Evolutionary conservation across 2,797 vertebrate species (phyloP).

Genomic region (Phrynocephalus guinanensis): DNA sequence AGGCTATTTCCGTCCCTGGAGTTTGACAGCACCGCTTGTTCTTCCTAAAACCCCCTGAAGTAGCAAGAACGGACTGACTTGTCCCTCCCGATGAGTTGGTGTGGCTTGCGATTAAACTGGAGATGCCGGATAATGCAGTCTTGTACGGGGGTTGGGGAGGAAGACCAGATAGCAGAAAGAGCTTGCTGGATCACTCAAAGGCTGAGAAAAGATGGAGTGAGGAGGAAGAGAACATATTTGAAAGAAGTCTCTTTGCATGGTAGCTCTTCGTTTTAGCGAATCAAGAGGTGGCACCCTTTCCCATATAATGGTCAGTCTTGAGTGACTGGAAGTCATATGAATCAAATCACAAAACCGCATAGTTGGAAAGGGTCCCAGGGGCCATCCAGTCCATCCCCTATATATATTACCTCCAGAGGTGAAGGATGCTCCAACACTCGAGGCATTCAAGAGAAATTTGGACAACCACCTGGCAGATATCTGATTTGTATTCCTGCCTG

Average conservation of each 20-base stretch:
- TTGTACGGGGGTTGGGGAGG: not conserved
- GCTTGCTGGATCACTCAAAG: not conserved
- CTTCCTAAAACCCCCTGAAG: slow-evolving; percentile 53
- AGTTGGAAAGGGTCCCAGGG: no score
- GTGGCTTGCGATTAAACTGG: slow-evolving; percentile 39
- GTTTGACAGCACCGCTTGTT: slow-evolving; percentile 50
- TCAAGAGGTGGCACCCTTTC: slow-evolving; percentile 71
- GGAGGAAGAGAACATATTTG: slow-evolving; percentile 33
- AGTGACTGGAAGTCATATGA: not conserved
- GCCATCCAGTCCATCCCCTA: no score
- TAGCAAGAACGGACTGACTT: slow-evolving; percentile 21
- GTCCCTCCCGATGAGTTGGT: slow-evolving; percentile 41
- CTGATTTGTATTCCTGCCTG: no score
- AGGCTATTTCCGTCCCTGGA: slow-evolving; percentile 61
- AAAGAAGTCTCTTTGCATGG: slow-evolving; percentile 59
- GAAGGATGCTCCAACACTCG: no score
- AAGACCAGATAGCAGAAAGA: not conserved
- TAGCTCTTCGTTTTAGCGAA: slow-evolving; percentile 59
- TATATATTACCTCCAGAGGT: no score
- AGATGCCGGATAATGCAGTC: slow-evolving; percentile 37
- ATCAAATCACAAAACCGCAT: no score
- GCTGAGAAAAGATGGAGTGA: slow-evolving; percentile 5
- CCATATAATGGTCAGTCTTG: slow-evolving; percentile 64
- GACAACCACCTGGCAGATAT: no score
- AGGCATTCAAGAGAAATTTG: no score